Base-by-base conservation (phyloP, 2,113 vertebrate species). In the Microcebus ravelobensis region DNA sequence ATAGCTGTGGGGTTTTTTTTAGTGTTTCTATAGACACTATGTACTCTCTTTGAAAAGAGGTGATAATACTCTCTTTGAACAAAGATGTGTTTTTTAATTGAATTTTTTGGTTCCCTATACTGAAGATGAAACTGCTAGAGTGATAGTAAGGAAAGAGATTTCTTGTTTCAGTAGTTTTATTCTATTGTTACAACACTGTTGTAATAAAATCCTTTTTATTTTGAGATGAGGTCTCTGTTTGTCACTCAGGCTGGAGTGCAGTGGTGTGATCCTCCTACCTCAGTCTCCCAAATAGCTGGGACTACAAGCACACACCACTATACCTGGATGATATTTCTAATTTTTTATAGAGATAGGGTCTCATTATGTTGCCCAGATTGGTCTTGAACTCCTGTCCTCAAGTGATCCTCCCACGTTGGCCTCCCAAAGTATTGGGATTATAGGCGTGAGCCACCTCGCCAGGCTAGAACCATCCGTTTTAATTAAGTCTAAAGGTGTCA, bases 71-170 rank as follows among this genome's bases (percentile, higher is more conserved):
- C 18, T 52, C 0, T 83, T 73, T 86, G 90, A 87, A 93, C 55
- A 89, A 74, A 92, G 34, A n/a, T 73, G 11, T 80, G 12, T 25
- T 85, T 94, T 87, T 85, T 90, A 82, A 89, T 45, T 74, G 55
- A 95, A 57, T 14, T 74, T 83, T 85, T 94, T 90, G 6, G 23
- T 57, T 80, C 29, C 82, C 31, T 77, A 3, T 92, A 10, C 70
- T 94, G 17, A 96, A 63, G 27, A 48, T 67, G 74, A 94, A 80
- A 87, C 45, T 87, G 34, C 27, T 95, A 50, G 50, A 86, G 48
- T 73, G 27, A 84, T 94, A 34, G 31, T 1, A 2, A 83, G 8
- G 13, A 89, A 77, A 73, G 45, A 68, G 18, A 55, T 83, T 92
- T 90, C 57, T 74, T 83, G 17, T 94, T 90, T 74, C 15, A 90